phyloP scores from a whole-genome alignment of 53 echinoderm and acorn worm genomes.

The Echinometra lucunter region DNA sequence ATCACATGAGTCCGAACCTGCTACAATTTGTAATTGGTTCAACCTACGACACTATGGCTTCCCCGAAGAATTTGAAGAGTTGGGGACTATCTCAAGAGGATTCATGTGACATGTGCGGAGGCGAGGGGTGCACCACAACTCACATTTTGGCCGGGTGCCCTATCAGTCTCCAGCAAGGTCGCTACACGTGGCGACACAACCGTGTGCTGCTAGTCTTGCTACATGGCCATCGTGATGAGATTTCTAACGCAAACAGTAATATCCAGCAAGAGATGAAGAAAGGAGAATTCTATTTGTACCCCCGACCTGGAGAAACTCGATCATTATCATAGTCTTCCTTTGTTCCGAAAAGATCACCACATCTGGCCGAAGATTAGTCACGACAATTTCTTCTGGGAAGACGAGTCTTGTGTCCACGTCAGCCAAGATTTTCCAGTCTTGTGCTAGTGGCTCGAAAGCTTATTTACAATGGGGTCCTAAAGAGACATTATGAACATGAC shows the following conservation, averaged over 20 bases:
- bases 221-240: not conserved
- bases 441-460: no score
- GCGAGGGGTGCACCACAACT: not conserved
- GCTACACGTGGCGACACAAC: constrained; percentile 13
- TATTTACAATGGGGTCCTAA: no score
- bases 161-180: constrained; percentile 5
- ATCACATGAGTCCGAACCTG: constrained; percentile 4
- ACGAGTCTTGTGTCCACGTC: no score
- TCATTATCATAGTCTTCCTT: no score
- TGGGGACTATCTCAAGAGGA: not conserved
- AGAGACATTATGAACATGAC: no score
- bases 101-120: not conserved
- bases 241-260: not conserved
- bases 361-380: no score
- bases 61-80: not conserved
- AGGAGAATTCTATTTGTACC: not conserved
- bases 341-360: no score
- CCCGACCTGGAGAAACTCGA: not conserved
- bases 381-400: no score
- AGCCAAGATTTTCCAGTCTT: no score
- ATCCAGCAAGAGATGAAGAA: not conserved
- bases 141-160: not conserved
- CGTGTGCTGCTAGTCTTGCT: not conserved
- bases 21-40: constrained; percentile 3
- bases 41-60: not conserved